Evolutionary conservation across 2,113 vertebrate species (phyloP).

Genomic region (Poeciliopsis prolifica): DNA sequence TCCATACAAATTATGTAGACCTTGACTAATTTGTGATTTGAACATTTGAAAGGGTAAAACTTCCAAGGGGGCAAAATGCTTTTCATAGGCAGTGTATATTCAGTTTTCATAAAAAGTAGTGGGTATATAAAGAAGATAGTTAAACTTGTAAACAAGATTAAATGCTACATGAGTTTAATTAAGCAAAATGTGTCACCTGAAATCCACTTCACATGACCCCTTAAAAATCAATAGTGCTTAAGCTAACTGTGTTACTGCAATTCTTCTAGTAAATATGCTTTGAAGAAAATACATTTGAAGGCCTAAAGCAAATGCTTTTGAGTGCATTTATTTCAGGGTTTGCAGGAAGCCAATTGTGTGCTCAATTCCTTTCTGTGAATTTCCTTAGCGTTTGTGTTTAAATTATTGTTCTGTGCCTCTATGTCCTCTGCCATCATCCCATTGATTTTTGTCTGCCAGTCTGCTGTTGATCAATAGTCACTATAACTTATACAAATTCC

Average conservation of each 20-base stretch:
- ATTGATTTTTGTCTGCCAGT: slow-evolving; percentile 45
- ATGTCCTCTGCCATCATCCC: slow-evolving; percentile 14
- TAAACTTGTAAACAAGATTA: background rate
- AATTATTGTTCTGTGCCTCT: slow-evolving; percentile 17
- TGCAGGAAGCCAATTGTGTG: background rate
- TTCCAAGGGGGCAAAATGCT: no score
- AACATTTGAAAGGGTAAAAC: no score
- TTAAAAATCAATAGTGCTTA: background rate
- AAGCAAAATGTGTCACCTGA: background rate
- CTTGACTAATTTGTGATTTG: no score
- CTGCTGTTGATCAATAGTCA: slow-evolving; percentile 17
- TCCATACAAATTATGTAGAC: no score
- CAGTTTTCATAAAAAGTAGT: background rate
- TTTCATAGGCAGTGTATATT: background rate
- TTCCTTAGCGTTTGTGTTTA: slow-evolving; percentile 9
- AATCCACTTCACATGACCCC: background rate
- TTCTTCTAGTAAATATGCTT: background rate
- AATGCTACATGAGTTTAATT: no score
- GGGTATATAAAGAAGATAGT: no score
- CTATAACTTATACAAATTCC: background rate
- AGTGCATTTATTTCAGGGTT: background rate
- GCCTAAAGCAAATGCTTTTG: background rate
- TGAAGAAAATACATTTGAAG: background rate
- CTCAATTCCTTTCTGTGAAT: background rate
- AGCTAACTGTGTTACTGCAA: background rate